phyloP scores from a whole-genome alignment of 2,888 invertebrate genomes.

The Arctia plantaginis region DNA sequence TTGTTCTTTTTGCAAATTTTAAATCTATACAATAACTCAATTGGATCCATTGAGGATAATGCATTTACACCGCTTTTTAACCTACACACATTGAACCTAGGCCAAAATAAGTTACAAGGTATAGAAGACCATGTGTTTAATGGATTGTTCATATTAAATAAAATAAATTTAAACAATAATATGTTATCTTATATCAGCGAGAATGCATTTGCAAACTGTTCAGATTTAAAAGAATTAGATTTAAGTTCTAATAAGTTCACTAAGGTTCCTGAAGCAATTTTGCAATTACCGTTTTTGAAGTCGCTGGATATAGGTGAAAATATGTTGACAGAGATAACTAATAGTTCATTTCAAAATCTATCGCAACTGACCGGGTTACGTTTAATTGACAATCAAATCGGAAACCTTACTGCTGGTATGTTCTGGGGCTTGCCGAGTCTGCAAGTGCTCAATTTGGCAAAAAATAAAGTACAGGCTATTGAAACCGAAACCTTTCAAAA shows the following conservation, averaged over 20 bases:
- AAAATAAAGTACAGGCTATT: slow-evolving; percentile 95
- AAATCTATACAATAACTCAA: slow-evolving; percentile 93
- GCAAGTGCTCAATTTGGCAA: slow-evolving; percentile 95
- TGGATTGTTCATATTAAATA: slow-evolving; percentile 93
- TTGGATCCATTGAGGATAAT: slow-evolving; percentile 93
- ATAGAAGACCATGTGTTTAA: slow-evolving; percentile 93
- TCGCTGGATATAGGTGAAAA: slow-evolving; percentile 97
- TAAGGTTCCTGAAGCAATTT: slow-evolving; percentile 93
- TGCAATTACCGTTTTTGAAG: slow-evolving; percentile 93
- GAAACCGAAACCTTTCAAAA: slow-evolving; percentile 94
- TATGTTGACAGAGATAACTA: slow-evolving; percentile 92
- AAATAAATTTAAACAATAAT: slow-evolving; percentile 94
- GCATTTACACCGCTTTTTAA: slow-evolving; percentile 95
- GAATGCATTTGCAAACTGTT: slow-evolving; percentile 94
- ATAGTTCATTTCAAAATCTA: slow-evolving; percentile 94
- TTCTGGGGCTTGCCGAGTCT: slow-evolving; percentile 93
- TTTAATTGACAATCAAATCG: slow-evolving; percentile 95
- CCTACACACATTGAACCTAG: slow-evolving; percentile 94
- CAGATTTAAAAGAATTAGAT: slow-evolving; percentile 95
- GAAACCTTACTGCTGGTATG: slow-evolving; percentile 94
- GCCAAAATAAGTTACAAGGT: slow-evolving; percentile 93
- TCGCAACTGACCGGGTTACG: slow-evolving; percentile 95
- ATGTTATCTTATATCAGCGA: slow-evolving; percentile 91
- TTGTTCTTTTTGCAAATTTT: slow-evolving; percentile 95
- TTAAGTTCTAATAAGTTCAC: slow-evolving; percentile 94